phyloP scores from a whole-genome alignment of 2,113 vertebrate genomes.

The Calyptommatus sinebrachiatus region DNA sequence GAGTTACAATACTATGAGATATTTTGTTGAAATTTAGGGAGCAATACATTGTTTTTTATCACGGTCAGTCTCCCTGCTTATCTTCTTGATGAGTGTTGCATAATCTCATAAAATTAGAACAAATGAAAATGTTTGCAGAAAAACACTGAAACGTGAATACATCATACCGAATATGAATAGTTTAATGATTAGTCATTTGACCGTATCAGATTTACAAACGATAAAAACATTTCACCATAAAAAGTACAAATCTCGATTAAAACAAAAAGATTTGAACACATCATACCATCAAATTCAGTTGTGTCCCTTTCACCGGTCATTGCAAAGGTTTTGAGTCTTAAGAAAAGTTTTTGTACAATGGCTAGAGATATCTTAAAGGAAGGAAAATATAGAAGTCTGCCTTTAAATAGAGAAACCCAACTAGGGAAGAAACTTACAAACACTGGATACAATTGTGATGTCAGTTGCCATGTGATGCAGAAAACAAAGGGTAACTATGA shows the following conservation, averaged over 20 bases:
- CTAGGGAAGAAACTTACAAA: not conserved
- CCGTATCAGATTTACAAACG: too few relatives aligned
- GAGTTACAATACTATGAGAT: too few relatives aligned
- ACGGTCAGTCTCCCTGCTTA: too few relatives aligned
- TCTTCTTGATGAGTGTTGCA: too few relatives aligned
- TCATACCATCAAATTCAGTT: conserved; percentile 69
- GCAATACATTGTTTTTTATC: too few relatives aligned
- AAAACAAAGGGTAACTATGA: not conserved
- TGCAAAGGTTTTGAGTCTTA: conserved; percentile 70
- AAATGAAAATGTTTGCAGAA: too few relatives aligned
- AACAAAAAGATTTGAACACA: not conserved
- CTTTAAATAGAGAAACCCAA: not conserved
- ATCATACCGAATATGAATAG: too few relatives aligned
- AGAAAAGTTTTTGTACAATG: conserved; percentile 60
- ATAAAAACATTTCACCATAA: too few relatives aligned
- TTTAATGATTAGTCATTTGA: too few relatives aligned
- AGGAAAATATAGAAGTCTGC: not conserved
- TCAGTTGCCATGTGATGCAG: not conserved
- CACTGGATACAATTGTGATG: not conserved
- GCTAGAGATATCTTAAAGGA: conserved; percentile 46
- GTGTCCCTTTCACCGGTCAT: conserved; percentile 47
- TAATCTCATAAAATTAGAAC: not conserved
- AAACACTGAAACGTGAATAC: too few relatives aligned
- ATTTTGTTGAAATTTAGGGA: too few relatives aligned
- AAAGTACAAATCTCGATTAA: conserved; percentile 7